Evolutionary conservation across 2,888 invertebrate genomes (phyloP).

Genomic region (Euproctis similis): DNA sequence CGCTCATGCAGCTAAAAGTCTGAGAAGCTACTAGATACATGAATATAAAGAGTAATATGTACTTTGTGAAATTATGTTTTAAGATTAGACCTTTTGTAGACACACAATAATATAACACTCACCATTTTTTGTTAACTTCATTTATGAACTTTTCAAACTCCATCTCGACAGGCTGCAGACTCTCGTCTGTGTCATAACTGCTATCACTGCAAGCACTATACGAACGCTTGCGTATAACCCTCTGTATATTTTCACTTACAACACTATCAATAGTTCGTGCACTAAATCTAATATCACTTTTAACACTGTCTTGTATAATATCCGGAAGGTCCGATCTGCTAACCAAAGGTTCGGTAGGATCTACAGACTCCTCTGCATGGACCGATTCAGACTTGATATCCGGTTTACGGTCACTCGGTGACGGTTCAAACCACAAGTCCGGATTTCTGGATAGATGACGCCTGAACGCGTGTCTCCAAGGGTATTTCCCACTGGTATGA

Average conservation of each 20-base stretch:
- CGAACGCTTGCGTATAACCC: constrained; percentile 44
- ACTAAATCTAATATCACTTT: constrained; percentile 55
- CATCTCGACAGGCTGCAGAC: constrained; percentile 56
- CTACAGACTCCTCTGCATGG: constrained; percentile 9
- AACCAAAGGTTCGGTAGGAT: constrained; percentile 11
- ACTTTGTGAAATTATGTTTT: too few relatives aligned
- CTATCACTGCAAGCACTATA: constrained; percentile 53
- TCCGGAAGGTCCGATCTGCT: constrained; percentile 16
- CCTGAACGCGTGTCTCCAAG: constrained; percentile 60
- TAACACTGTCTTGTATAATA: constrained; percentile 36
- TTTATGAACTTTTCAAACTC: constrained; percentile 62
- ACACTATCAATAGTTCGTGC: constrained; percentile 41
- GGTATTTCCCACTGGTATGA: constrained; percentile 58
- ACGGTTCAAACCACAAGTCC: constrained; percentile 38
- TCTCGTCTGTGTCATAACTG: constrained; percentile 60
- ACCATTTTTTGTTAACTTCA: constrained; percentile 68
- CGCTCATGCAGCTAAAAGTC: too few relatives aligned
- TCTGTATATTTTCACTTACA: constrained; percentile 35
- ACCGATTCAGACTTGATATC: constrained; percentile 21
- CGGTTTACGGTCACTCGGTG: constrained; percentile 8
- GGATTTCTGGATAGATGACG: constrained; percentile 47
- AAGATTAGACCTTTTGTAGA: too few relatives aligned
- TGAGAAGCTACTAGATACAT: too few relatives aligned
- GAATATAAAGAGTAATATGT: too few relatives aligned
- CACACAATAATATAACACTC: constrained; percentile 22